A percentile compares a stretch with the other conserved stretches of the same genome.
These are phyloP conservation scores for Chiloscyllium plagiosum DNA, from an alignment of 2,113 vertebrate species.

Conservation along the genomic window DNA sequence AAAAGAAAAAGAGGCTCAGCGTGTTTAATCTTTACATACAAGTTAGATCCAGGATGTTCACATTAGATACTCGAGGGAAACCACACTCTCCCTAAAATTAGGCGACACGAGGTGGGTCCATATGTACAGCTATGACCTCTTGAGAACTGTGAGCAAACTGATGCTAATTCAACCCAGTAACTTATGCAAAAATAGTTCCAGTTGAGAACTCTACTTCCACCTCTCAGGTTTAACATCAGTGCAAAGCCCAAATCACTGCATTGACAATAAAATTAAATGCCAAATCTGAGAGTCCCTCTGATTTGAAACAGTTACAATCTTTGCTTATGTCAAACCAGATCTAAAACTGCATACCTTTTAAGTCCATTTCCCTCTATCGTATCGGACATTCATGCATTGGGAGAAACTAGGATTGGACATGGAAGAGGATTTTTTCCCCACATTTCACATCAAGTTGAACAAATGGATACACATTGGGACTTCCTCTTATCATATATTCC, in stretches of 20 bases:
- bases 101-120: background rate
- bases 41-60: background rate
- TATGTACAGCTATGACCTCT: background rate
- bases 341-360: background rate
- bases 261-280: background rate
- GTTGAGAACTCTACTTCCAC: background rate
- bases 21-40: background rate
- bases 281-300: background rate
- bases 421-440: background rate
- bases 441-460: background rate
- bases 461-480: background rate
- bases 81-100: background rate
- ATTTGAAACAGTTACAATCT: background rate
- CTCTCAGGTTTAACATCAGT: background rate
- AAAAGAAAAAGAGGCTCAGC: background rate
- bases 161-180: background rate
- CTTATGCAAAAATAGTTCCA: background rate
- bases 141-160: background rate
- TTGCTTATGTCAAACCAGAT: background rate
- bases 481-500: background rate
- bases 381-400: background rate
- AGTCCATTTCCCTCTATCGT: background rate
- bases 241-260: background rate
- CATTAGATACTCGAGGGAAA: background rate
- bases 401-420: background rate